A percentile compares a stretch with the other conserved stretches of the same genome.
Evolutionary conservation across 2,888 invertebrate genomes (phyloP).

Genomic region (Dioctria linearis): DNA sequence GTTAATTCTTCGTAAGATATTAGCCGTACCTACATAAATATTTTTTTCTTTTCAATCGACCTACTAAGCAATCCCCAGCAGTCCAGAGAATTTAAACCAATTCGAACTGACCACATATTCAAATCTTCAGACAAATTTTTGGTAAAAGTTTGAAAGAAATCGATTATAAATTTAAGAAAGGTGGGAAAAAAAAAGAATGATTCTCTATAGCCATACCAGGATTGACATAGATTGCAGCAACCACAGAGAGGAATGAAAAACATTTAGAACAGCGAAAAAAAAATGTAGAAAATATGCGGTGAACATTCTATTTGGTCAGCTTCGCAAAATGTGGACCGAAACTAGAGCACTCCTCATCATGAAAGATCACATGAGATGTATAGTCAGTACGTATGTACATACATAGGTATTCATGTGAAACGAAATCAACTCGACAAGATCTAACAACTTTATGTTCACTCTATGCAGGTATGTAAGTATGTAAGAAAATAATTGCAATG

Average conservation of each 20-base stretch:
- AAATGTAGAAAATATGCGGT: neutral
- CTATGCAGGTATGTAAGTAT: too few relatives aligned
- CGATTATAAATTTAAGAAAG: neutral
- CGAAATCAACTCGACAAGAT: too few relatives aligned
- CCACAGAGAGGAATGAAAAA: neutral
- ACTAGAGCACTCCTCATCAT: constrained; percentile 40
- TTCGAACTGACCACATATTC: too few relatives aligned
- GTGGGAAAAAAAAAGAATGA: neutral
- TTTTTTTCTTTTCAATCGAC: too few relatives aligned
- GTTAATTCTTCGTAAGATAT: too few relatives aligned
- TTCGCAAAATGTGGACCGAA: constrained; percentile 32
- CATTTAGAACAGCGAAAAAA: constrained; percentile 6
- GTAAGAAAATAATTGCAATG: constrained; percentile 1
- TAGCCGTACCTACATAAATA: too few relatives aligned
- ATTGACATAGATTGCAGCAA: neutral
- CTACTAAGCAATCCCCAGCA: too few relatives aligned
- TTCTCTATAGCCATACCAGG: neutral
- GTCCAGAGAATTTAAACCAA: too few relatives aligned
- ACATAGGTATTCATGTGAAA: too few relatives aligned
- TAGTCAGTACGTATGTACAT: too few relatives aligned
- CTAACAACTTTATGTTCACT: neutral
- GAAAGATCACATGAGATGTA: constrained; percentile 50
- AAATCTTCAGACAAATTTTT: too few relatives aligned
- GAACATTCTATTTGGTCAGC: constrained; percentile 8
- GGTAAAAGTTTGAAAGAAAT: too few relatives aligned